phyloP scores from a whole-genome alignment of 2,888 invertebrate genomes.

The Pheosia gnoma region DNA sequence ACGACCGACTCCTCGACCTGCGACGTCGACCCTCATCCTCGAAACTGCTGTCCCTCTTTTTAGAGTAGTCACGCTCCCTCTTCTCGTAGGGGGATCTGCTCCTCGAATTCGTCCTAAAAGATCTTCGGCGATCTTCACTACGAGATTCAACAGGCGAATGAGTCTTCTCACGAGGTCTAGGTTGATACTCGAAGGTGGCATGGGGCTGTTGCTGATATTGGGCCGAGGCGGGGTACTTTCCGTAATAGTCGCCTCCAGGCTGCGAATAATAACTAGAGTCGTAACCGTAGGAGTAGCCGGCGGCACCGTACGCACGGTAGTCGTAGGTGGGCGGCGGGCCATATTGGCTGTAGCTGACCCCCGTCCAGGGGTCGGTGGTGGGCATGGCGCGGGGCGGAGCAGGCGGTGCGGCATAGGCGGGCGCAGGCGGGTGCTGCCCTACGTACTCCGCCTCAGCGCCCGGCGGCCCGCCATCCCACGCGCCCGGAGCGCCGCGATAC shows the following conservation, averaged over 20 bases:
- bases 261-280: constrained; percentile 62
- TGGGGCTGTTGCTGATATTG: constrained; percentile 17
- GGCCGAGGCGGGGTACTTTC: constrained; percentile 52
- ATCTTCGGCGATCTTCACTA: constrained; percentile 48
- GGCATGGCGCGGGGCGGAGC: constrained; percentile 50
- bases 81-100: constrained; percentile 63
- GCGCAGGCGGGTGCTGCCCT: constrained; percentile 62
- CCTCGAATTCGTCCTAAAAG: constrained; percentile 60
- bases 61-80: constrained; percentile 52
- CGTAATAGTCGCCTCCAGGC: constrained; percentile 53
- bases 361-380: constrained; percentile 78
- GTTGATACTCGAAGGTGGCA: constrained; percentile 15
- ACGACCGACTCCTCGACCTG: constrained; percentile 59
- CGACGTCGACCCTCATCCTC: constrained; percentile 48
- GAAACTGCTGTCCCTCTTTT: constrained; percentile 60
- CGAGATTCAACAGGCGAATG: constrained; percentile 47
- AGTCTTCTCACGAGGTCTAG: constrained; percentile 37
- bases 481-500: constrained; percentile 74
- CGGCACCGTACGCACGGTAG: constrained; percentile 62
- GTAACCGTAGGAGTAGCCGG: constrained; percentile 61
- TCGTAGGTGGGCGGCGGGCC: constrained; percentile 62
- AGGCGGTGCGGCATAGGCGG: constrained; percentile 48
- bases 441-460: constrained; percentile 81
- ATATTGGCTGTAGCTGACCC: constrained; percentile 75
- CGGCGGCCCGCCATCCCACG: constrained; percentile 82